Conservation (phyloP, 2,888 invertebrate genomes). For the Tholera decimalis region DNA sequence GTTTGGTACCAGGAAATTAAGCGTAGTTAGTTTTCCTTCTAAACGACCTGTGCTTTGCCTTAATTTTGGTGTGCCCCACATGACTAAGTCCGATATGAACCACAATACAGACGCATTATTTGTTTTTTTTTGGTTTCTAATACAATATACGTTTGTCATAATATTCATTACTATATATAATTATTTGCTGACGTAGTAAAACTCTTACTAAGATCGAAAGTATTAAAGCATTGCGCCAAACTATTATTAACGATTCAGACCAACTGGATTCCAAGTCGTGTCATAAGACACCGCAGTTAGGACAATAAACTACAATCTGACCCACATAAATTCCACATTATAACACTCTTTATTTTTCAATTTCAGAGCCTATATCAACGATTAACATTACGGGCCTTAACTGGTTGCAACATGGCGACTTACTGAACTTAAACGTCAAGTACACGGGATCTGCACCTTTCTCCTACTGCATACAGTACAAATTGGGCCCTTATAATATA, state of each 20-base stretch:
- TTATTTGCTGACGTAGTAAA: not conserved
- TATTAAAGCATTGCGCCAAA: too few relatives aligned
- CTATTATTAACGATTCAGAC: too few relatives aligned
- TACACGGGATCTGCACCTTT: conserved; percentile 95
- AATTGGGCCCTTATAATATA: conserved; percentile 92
- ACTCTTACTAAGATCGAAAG: not conserved
- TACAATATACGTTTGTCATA: not conserved
- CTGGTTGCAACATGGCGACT: conserved; percentile 96
- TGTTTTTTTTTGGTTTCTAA: not conserved
- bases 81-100: too few relatives aligned
- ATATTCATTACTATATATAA: not conserved
- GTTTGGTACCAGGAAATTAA: too few relatives aligned
- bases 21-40: not conserved
- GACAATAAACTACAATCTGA: too few relatives aligned
- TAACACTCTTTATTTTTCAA: conserved; percentile 10
- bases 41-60: not conserved
- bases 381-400: conserved; percentile 94
- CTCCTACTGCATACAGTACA: conserved; percentile 93
- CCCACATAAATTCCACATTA: too few relatives aligned
- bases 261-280: not conserved
- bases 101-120: too few relatives aligned
- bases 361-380: conserved; percentile 93
- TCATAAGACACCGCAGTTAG: too few relatives aligned
- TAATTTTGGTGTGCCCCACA: too few relatives aligned
- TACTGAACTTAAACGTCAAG: conserved; percentile 93